phyloP scores from a whole-genome alignment of 2,888 invertebrate species.

The Tiliacea aurago region DNA sequence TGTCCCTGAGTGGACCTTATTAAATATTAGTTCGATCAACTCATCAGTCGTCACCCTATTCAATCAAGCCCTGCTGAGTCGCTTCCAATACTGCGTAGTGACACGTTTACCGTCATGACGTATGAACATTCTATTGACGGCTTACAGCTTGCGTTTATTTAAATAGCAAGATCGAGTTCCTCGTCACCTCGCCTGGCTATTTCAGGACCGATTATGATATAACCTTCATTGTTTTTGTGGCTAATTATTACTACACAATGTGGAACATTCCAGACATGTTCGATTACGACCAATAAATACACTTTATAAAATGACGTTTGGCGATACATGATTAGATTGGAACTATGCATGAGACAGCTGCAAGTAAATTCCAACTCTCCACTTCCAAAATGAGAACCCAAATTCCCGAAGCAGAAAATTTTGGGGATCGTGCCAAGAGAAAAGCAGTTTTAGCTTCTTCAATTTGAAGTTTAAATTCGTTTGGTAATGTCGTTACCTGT shows the following conservation, averaged over 20 bases:
- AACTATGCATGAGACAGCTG: constrained; percentile 33
- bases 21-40: constrained; percentile 7
- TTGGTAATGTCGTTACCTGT: constrained; percentile 61
- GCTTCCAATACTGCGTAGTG: constrained; percentile 17
- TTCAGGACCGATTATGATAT: constrained; percentile 51
- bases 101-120: constrained; percentile 54
- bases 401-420: constrained; percentile 26
- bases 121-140: constrained; percentile 50
- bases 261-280: constrained; percentile 67
- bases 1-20: background rate
- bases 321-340: constrained; percentile 62
- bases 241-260: constrained; percentile 32
- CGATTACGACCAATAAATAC: constrained; percentile 69
- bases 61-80: background rate
- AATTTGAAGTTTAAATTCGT: constrained; percentile 56
- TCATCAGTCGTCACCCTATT: constrained; percentile 6
- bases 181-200: constrained; percentile 43
- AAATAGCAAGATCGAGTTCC: constrained; percentile 55
- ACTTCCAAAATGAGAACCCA: background rate
- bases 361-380: constrained; percentile 25
- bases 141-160: constrained; percentile 50
- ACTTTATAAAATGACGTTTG: constrained; percentile 73
- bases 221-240: constrained; percentile 41
- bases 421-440: constrained; percentile 35
- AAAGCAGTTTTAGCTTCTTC: constrained; percentile 54